Evolutionary conservation across 2,888 invertebrate species (phyloP), one percentile per base, ranked within the genome.

Genomic region (Aleiodes leptofemur): DNA sequence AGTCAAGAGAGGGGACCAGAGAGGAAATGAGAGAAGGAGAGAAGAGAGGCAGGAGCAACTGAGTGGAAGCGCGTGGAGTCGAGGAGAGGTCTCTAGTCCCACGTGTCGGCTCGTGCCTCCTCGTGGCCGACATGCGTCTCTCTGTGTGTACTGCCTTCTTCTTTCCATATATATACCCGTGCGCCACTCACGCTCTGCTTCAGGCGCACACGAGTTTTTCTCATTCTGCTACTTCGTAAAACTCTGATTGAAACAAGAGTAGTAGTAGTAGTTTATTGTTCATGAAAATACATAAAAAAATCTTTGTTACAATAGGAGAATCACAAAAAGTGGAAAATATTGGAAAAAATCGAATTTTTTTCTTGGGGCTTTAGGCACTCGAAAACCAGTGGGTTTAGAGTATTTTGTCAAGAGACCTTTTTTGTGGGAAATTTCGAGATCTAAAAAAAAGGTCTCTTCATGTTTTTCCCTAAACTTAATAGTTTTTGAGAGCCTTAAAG

Each of bases 51-150:
- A 53, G 50, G 64, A 59, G 66, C 59, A 61, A 56, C 50, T 66
- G 56, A 43, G 64, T 64, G 70, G 66, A 61, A 64, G 74, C 72
- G 73, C 56, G 75, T 74, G 79, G 79, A 77, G 75, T 80, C 80
- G 82, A 80, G 80, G 7, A 80, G 83, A 81, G 82, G 79, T 77
- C 79, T 76, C 80, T 78, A 83, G 84, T 82, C 82, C 83, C 85
- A 83, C 83, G 83, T 82, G 85, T 84, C 85, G 85, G 85, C 83
- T 82, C 85, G 83, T 82, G 84, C 81, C 83, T 84, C 83, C 83
- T 83, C 83, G 82, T 83, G 83, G 83, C 82, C 80, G 80, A 81
- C 83, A 81, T 79, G 80, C 81, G 82, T 83, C 82, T 82, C 73
- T 79, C 80, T n/a, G 38, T 14, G 14, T 34, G 14, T 34, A 13